phyloP scores from a whole-genome alignment of 2,113 vertebrate species.

The Gambusia holbrooki region DNA sequence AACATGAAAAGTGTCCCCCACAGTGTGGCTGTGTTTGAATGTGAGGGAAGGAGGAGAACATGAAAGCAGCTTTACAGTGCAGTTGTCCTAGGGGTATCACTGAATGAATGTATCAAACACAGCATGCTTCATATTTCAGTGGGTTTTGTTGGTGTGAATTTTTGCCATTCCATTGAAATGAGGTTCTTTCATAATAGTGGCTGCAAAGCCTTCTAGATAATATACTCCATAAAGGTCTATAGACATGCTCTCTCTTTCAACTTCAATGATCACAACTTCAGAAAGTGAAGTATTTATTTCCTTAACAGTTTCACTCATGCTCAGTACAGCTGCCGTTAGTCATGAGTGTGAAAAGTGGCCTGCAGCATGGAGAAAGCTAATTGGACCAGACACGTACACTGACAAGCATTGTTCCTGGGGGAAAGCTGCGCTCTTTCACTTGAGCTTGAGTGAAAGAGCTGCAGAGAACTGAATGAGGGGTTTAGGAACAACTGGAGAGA shows the following conservation, averaged over 20 bases:
- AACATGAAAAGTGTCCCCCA: slow-evolving; percentile 36
- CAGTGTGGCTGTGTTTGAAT: slow-evolving; percentile 39
- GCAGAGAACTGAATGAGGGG: slow-evolving; percentile 9
- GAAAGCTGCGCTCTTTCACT: slow-evolving; percentile 3
- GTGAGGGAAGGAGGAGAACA: slow-evolving; percentile 9
- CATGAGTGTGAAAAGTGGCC: slow-evolving; percentile 35
- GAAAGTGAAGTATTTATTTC: slow-evolving; percentile 28
- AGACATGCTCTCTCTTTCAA: slow-evolving; percentile 18
- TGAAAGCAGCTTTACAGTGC: slow-evolving; percentile 6
- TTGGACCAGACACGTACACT: slow-evolving; percentile 23
- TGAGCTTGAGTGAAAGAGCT: slow-evolving; percentile 8
- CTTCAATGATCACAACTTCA: slow-evolving; percentile 13
- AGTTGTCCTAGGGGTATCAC: slow-evolving; percentile 14
- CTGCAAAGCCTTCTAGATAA: slow-evolving; percentile 2
- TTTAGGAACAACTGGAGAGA: slow-evolving; percentile 6
- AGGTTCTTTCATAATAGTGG: slow-evolving; percentile 25
- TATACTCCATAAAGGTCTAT: slow-evolving; percentile 11
- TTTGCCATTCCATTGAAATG: slow-evolving; percentile 22
- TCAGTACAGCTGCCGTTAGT: slow-evolving; percentile 41
- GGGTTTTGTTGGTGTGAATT: slow-evolving; percentile 13
- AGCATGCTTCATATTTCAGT: slow-evolving; percentile 31
- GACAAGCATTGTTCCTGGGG: slow-evolving; percentile 5
- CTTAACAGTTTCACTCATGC: slow-evolving; percentile 18
- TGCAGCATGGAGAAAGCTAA: slow-evolving; percentile 17
- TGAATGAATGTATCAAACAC: slow-evolving; percentile 25